Evolutionary conservation across 2,113 vertebrate genomes (phyloP).

Genomic region (Neolamprologus variostigma): DNA sequence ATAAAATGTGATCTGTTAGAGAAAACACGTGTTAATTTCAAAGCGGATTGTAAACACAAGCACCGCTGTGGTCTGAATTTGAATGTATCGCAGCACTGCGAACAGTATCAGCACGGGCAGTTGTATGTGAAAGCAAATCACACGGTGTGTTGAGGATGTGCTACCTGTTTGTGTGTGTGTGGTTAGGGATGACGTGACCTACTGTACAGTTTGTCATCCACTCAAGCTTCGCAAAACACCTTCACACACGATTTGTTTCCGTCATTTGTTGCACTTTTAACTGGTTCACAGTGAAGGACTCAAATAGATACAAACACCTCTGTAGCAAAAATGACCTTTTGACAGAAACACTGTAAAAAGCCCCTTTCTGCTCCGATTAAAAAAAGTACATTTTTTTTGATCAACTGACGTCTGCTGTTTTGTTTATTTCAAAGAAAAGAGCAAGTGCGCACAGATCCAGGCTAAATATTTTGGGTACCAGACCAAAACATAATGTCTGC

Average conservation of each 20-base stretch:
- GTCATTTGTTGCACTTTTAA: neutral
- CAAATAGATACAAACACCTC: neutral
- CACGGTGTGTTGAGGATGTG: neutral
- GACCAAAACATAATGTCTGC: neutral
- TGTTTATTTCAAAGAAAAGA: neutral
- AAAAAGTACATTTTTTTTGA: neutral
- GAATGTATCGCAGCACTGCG: neutral
- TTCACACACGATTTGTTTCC: neutral
- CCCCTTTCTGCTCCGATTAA: neutral
- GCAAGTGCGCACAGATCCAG: neutral
- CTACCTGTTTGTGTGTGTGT: neutral
- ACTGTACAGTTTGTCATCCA: neutral
- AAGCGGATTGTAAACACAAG: neutral
- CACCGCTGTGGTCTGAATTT: neutral
- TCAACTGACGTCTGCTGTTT: neutral
- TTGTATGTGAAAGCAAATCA: neutral
- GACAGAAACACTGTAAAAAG: neutral
- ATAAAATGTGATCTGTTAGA: conserved; percentile 17
- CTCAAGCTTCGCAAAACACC: neutral
- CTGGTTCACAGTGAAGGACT: neutral
- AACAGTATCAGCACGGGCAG: neutral
- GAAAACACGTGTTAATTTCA: neutral
- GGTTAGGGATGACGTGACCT: neutral
- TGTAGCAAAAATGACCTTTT: neutral
- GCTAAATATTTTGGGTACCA: neutral